Conservation (phyloP, 2,888 invertebrate species). For the Cyclophora albipunctata region DNA sequence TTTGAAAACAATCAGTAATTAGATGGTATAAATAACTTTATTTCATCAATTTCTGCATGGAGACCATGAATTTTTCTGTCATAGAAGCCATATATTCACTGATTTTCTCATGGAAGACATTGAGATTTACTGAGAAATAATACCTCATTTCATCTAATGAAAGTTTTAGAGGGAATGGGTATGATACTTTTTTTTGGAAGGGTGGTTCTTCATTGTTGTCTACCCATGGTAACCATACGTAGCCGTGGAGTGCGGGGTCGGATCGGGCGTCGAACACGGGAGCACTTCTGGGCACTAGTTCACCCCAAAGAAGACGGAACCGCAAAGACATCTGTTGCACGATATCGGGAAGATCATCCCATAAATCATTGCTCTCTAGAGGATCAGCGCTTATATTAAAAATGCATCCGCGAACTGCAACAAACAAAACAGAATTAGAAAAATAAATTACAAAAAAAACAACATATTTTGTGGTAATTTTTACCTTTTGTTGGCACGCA, state of each 20-base stretch:
- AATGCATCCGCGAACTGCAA: slow-evolving; percentile 43
- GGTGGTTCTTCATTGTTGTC: slow-evolving; percentile 24
- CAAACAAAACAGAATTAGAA: neutral
- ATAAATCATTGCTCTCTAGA: slow-evolving; percentile 35
- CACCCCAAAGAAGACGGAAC: slow-evolving; percentile 32
- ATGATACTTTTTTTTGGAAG: slow-evolving; percentile 6
- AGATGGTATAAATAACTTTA: no score
- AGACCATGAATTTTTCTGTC: slow-evolving; percentile 29
- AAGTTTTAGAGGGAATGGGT: slow-evolving; percentile 34
- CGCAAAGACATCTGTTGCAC: slow-evolving; percentile 30
- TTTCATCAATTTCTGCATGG: neutral
- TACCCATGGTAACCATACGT: slow-evolving; percentile 38
- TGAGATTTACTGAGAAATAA: slow-evolving; percentile 32
- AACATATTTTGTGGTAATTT: no score
- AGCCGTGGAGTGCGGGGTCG: slow-evolving; percentile 31
- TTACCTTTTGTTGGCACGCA: slow-evolving; percentile 38
- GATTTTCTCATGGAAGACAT: slow-evolving; percentile 28
- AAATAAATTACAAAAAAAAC: slow-evolving; percentile 1
- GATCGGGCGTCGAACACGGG: slow-evolving; percentile 27
- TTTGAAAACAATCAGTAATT: slow-evolving; percentile 8
- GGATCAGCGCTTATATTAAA: slow-evolving; percentile 40
- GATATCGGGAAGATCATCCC: slow-evolving; percentile 31
- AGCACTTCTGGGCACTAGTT: slow-evolving; percentile 28
- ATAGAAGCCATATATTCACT: slow-evolving; percentile 25
- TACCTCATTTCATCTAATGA: slow-evolving; percentile 33